A percentile compares a stretch with the other conserved stretches of the same genome.
Evolutionary conservation across 2,888 invertebrate genomes (phyloP).

Genomic region (Neria commutata): DNA sequence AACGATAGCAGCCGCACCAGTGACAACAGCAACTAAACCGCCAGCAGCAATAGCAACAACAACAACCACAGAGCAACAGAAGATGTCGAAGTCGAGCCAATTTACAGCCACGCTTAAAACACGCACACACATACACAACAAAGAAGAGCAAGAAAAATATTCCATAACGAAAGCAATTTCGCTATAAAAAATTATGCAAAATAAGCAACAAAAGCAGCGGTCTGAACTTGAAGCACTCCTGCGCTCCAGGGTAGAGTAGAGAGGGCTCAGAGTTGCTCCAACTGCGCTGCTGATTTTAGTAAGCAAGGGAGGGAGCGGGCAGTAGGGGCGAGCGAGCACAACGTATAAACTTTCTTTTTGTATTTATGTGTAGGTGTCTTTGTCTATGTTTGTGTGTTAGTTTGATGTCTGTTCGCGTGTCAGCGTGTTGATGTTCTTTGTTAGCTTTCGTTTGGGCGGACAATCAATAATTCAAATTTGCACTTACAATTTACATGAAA

Average conservation of each 20-base stretch:
- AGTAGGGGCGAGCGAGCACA: too few relatives aligned
- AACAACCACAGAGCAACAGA: background rate
- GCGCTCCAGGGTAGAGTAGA: too few relatives aligned
- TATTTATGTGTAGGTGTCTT: background rate
- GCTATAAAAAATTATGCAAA: background rate
- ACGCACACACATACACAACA: background rate
- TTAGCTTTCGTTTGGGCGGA: background rate
- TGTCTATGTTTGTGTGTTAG: background rate
- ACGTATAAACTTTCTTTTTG: too few relatives aligned
- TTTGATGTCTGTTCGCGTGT: background rate
- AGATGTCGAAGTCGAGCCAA: background rate
- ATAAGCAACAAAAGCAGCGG: background rate
- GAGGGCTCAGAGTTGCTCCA: too few relatives aligned
- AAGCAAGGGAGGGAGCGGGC: too few relatives aligned
- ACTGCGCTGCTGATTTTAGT: too few relatives aligned
- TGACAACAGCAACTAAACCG: background rate
- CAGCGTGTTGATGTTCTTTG: background rate
- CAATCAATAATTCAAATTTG: constrained; percentile 6
- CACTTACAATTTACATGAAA: too few relatives aligned
- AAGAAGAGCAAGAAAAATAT: background rate
- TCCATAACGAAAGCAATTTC: background rate
- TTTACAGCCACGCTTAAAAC: background rate
- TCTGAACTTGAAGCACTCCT: background rate
- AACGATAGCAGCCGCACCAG: background rate
- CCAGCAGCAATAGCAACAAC: background rate